Conservation (phyloP, 2,797 vertebrate species). For the Sphenopsis melanotis region DNA sequence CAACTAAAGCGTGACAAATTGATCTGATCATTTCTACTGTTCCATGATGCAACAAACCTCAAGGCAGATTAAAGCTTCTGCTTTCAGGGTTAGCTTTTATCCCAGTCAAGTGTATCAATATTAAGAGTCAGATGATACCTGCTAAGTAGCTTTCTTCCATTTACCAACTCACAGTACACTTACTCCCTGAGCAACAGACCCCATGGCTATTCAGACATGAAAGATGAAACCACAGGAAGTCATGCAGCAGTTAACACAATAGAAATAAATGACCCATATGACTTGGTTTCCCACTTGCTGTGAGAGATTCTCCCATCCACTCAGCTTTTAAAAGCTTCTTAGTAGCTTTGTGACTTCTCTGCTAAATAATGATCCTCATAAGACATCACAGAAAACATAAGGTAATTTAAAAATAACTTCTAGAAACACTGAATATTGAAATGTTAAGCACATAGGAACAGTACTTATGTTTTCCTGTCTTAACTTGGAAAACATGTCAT, state of each 20-base stretch:
- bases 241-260: background rate
- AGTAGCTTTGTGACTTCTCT: background rate
- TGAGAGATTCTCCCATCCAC: background rate
- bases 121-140: background rate
- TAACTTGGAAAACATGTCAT: background rate
- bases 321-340: background rate
- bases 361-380: background rate
- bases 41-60: background rate
- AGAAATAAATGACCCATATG: background rate
- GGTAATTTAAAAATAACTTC: background rate
- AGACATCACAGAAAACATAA: background rate
- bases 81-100: background rate
- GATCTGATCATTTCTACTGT: background rate
- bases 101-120: background rate
- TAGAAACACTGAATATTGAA: background rate
- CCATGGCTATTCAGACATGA: background rate
- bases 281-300: background rate
- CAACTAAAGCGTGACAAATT: background rate
- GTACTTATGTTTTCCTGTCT: background rate
- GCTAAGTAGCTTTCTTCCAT: background rate
- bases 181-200: background rate
- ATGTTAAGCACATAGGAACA: background rate
- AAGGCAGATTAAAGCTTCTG: background rate
- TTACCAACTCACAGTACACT: background rate
- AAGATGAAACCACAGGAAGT: background rate